These are phyloP conservation scores for Solea solea DNA, from an alignment of 2,113 vertebrate species.

Conservation along the genomic window DNA sequence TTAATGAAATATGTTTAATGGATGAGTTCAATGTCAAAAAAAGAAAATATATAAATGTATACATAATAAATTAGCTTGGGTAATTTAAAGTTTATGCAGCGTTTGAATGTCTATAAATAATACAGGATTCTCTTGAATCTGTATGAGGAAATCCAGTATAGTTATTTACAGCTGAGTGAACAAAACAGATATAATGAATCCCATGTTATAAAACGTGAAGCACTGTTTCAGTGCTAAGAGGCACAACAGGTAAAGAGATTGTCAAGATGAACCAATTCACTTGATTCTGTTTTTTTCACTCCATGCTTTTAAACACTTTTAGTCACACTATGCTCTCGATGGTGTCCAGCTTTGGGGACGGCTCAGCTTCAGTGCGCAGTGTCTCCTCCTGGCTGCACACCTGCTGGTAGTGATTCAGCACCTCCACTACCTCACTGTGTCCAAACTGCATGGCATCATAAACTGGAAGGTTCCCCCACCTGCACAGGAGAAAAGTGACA, in stretches of 20 bases:
- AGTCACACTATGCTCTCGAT: slow-evolving; percentile 82
- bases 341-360: slow-evolving; percentile 72
- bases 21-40: slow-evolving; percentile 16
- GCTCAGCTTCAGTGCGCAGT: slow-evolving; percentile 37
- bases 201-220: neutral
- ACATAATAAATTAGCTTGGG: slow-evolving; percentile 10
- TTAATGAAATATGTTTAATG: slow-evolving; percentile 26
- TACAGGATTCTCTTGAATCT: neutral
- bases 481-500: slow-evolving; percentile 41
- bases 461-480: slow-evolving; percentile 88
- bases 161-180: slow-evolving; percentile 39
- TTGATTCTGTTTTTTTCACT: no score
- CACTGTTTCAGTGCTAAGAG: no score
- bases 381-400: slow-evolving; percentile 54
- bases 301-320: no score
- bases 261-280: no score
- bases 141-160: neutral
- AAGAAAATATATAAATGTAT: neutral
- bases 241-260: neutral
- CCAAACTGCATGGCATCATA: slow-evolving; percentile 88
- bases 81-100: slow-evolving; percentile 1
- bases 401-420: slow-evolving; percentile 85
- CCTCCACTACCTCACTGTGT: slow-evolving; percentile 78
- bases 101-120: slow-evolving; percentile 13
- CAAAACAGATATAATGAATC: slow-evolving; percentile 20